phyloP scores from a whole-genome alignment of 2,113 vertebrate genomes.

The Nematolebias whitei region DNA sequence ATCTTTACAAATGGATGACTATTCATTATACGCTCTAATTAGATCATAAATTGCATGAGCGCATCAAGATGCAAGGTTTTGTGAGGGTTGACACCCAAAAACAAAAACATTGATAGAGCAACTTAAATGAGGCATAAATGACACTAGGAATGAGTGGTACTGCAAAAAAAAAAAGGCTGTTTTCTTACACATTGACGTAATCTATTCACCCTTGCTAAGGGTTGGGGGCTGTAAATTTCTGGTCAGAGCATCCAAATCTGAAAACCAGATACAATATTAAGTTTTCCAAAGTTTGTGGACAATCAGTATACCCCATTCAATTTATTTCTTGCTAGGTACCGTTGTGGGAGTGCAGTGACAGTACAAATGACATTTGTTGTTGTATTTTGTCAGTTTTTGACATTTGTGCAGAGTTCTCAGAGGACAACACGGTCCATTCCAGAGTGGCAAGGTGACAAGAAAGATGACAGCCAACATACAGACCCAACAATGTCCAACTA shows the following conservation, averaged over 20 bases:
- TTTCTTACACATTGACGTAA: constrained; percentile 35
- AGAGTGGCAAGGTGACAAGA: constrained; percentile 39
- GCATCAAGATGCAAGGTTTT: constrained; percentile 56
- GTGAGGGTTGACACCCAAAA: constrained; percentile 52
- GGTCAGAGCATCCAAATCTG: constrained; percentile 31
- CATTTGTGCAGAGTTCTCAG: constrained; percentile 34
- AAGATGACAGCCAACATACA: constrained; percentile 31
- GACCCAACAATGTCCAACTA: constrained; percentile 29
- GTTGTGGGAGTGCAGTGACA: constrained; percentile 7
- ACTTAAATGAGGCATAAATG: constrained; percentile 20
- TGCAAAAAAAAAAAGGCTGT: constrained; percentile 33
- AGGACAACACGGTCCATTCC: constrained; percentile 24
- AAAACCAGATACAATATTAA: constrained; percentile 30
- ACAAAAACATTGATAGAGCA: constrained; percentile 47
- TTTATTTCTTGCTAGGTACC: constrained; percentile 38
- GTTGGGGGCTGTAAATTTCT: constrained; percentile 15
- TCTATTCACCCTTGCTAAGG: constrained; percentile 30
- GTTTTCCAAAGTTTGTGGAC: constrained; percentile 7
- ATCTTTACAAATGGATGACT: constrained; percentile 74
- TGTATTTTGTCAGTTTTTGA: constrained; percentile 44
- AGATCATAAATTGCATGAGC: constrained; percentile 74
- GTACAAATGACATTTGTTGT: constrained; percentile 27
- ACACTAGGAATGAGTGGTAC: constrained; percentile 9
- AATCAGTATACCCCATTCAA: constrained; percentile 32
- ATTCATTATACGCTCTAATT: constrained; percentile 75